These are phyloP conservation scores for Cotesia congregata DNA, from an alignment of 2,888 invertebrate genomes.

Conservation along the genomic window DNA sequence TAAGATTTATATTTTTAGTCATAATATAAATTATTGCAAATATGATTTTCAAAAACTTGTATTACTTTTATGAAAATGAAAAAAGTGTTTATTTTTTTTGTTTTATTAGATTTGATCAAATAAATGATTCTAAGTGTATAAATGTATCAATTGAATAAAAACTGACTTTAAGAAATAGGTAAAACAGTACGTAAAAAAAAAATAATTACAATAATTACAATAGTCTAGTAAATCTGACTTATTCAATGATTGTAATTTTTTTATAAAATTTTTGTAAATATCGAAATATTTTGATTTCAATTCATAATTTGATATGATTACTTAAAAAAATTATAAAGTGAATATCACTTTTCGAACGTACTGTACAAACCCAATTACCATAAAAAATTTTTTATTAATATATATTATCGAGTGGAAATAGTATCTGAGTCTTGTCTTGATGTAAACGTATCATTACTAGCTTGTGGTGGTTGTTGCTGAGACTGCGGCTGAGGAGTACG, in stretches of 20 bases:
- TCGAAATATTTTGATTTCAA: too few species aligned
- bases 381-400: neutral
- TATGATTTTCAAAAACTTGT: neutral
- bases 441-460: constrained; percentile 46
- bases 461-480: constrained; percentile 42
- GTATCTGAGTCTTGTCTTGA: constrained; percentile 6
- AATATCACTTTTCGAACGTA: neutral
- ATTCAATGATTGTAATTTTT: too few species aligned
- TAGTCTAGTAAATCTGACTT: too few species aligned
- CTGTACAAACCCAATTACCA: neutral
- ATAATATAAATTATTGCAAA: neutral
- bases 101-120: too few species aligned
- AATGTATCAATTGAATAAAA: neutral
- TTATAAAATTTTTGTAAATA: too few species aligned
- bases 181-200: neutral
- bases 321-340: neutral
- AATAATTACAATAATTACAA: neutral
- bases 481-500: constrained; percentile 56
- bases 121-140: neutral
- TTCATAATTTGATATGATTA: too few species aligned
- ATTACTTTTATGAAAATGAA: neutral
- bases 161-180: neutral
- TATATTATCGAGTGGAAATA: neutral
- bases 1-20: neutral
- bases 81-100: too few species aligned